These are phyloP conservation scores for Idaea dimidiata DNA, from an alignment of 2,888 invertebrate genomes.

Conservation along the genomic window DNA sequence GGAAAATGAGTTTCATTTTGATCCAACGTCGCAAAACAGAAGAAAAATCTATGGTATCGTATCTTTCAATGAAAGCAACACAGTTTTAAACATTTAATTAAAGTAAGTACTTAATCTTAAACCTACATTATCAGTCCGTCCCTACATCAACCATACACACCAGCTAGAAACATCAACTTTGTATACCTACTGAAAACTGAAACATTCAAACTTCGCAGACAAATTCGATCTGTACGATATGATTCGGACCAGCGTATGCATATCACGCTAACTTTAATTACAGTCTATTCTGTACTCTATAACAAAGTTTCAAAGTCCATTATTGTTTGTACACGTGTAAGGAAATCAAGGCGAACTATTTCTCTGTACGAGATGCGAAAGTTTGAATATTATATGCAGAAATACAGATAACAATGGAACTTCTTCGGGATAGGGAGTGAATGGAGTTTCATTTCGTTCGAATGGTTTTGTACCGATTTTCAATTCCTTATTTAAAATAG, in stretches of 20 bases:
- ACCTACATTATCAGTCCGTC: slow-evolving; percentile 26
- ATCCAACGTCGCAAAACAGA: too few species aligned
- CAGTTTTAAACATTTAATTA: neutral
- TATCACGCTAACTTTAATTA: slow-evolving; percentile 31
- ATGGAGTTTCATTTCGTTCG: slow-evolving; percentile 11
- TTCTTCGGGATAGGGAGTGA: slow-evolving; percentile 11
- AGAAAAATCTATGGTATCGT: too few species aligned
- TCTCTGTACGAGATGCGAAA: slow-evolving; percentile 34
- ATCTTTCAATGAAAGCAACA: neutral
- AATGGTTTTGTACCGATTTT: neutral
- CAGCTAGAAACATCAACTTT: slow-evolving; percentile 55
- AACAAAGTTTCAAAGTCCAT: slow-evolving; percentile 29
- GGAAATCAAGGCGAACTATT: slow-evolving; percentile 29
- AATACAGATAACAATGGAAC: slow-evolving; percentile 27
- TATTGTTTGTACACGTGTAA: slow-evolving; percentile 20
- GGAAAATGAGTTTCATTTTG: too few species aligned
- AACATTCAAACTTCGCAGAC: slow-evolving; percentile 80
- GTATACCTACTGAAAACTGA: too few species aligned
- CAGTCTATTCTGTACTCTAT: slow-evolving; percentile 39
- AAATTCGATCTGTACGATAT: slow-evolving; percentile 69
- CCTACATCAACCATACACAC: slow-evolving; percentile 44
- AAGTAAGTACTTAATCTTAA: neutral
- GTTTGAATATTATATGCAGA: slow-evolving; percentile 34
- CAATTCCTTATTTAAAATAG: neutral
- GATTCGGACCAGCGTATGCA: slow-evolving; percentile 58